phyloP scores from a whole-genome alignment of 2,113 vertebrate species.

The Pleuronectes platessa region DNA sequence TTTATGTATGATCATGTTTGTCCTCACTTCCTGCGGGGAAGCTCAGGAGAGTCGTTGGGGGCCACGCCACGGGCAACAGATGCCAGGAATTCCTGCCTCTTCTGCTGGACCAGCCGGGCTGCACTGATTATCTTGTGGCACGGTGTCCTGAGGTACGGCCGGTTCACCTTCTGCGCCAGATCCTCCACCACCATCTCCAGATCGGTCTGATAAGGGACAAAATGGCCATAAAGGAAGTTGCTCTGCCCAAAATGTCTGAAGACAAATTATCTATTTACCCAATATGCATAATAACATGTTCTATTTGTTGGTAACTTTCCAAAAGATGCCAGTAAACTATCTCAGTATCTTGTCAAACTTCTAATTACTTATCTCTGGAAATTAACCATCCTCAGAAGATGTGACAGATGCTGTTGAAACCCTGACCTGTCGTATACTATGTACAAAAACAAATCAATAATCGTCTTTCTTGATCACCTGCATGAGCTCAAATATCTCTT shows the following conservation, averaged over 20 bases:
- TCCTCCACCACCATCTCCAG: constrained; percentile 99
- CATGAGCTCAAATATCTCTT: constrained; percentile 99
- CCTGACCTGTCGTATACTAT: too few relatives aligned
- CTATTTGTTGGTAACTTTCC: too few relatives aligned
- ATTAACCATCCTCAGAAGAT: too few relatives aligned
- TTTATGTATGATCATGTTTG: neutral
- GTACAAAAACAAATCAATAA: neutral
- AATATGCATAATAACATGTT: too few relatives aligned
- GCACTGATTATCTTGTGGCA: constrained; percentile 98
- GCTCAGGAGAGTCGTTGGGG: constrained; percentile 96
- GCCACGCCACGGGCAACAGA: constrained; percentile 97
- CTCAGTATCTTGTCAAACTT: too few relatives aligned
- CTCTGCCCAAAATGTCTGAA: too few relatives aligned
- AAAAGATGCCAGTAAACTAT: too few relatives aligned
- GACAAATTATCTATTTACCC: too few relatives aligned
- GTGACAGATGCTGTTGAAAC: too few relatives aligned
- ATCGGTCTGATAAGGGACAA: constrained; percentile 86
- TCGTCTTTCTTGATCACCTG: constrained; percentile 83
- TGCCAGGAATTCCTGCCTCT: constrained; percentile 96
- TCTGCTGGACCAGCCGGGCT: constrained; percentile 96
- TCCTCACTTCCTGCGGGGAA: constrained; percentile 90
- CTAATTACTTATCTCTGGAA: too few relatives aligned
- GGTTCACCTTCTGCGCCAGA: constrained; percentile 98
- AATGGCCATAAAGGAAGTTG: too few relatives aligned
- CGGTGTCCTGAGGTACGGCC: constrained; percentile 97